Conservation (phyloP, 2,113 vertebrate genomes). For the Pipa parva region DNA sequence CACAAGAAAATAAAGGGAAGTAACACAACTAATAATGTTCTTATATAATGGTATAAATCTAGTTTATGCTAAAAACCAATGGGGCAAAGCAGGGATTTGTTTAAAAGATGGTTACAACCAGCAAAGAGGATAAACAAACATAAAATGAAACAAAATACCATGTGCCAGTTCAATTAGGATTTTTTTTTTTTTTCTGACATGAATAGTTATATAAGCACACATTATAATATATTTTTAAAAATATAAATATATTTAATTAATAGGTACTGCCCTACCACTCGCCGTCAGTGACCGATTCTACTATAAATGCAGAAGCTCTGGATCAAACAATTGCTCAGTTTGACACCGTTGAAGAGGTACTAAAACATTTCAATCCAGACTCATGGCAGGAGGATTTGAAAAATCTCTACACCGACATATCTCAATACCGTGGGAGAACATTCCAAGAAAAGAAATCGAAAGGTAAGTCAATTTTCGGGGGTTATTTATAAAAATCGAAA, state of each 20-base stretch:
- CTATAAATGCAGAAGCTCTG: conserved; percentile 73
- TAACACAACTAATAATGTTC: too few species aligned
- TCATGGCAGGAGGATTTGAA: conserved; percentile 91
- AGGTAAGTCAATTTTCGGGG: too few species aligned
- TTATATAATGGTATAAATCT: too few species aligned
- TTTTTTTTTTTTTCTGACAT: too few species aligned
- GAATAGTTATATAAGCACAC: background rate
- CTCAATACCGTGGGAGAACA: conserved; percentile 76
- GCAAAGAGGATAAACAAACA: too few species aligned
- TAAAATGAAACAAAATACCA: too few species aligned
- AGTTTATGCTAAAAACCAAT: too few species aligned
- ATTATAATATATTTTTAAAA: background rate
- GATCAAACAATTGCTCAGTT: conserved; percentile 84
- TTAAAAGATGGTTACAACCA: too few species aligned
- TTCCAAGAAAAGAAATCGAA: conserved; percentile 83
- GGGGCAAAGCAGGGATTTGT: too few species aligned
- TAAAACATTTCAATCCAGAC: conserved; percentile 79
- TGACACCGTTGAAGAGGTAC: conserved; percentile 85
- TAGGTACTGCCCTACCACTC: conserved; percentile 65
- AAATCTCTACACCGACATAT: conserved; percentile 77
- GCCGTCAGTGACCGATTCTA: conserved; percentile 67
- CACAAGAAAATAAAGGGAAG: too few species aligned
- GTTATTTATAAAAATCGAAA: too few species aligned
- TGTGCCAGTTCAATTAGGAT: too few species aligned
- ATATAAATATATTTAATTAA: conserved; percentile 54